A percentile compares a stretch with the other conserved stretches of the same genome.
Conservation (phyloP, 2,797 vertebrate species). For the Mionectes olivaceus region DNA sequence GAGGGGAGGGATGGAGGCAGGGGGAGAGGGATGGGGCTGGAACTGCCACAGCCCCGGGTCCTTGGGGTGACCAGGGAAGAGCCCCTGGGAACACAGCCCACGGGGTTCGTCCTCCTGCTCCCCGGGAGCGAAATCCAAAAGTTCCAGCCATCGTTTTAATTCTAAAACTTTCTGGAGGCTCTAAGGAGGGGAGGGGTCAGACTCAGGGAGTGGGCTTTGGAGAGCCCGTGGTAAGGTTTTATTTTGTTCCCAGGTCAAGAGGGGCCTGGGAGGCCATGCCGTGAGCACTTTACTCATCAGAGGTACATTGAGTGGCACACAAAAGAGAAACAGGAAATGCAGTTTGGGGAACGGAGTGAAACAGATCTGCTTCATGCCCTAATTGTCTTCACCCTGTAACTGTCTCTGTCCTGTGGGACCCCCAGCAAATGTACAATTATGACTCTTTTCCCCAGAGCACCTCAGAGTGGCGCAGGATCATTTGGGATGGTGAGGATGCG, state of each 20-base stretch:
- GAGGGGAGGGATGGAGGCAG: conserved; percentile 58
- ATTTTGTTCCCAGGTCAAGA: neutral
- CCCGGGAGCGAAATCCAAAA: neutral
- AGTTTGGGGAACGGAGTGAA: neutral
- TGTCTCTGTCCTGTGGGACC: neutral
- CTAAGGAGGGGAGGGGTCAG: neutral
- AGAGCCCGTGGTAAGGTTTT: neutral
- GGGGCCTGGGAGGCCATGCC: accelerated
- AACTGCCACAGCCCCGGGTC: neutral
- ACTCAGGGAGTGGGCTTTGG: neutral
- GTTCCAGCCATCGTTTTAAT: neutral
- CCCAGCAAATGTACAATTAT: neutral
- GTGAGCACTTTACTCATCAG: accelerated
- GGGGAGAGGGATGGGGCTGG: neutral
- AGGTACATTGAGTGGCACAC: neutral
- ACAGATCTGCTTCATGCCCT: neutral
- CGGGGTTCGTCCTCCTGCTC: neutral
- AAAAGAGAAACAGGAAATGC: neutral
- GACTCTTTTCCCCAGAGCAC: neutral
- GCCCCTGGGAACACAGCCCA: neutral
- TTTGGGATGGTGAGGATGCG: accelerated
- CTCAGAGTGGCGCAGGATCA: accelerated
- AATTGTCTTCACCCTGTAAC: neutral
- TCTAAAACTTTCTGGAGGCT: neutral
- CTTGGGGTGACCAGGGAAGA: neutral